Percentiles rank a stretch among this genome's conserved stretches.
phyloP scores from a whole-genome alignment of 2,888 invertebrate species.

The Spilosoma lubricipeda region DNA sequence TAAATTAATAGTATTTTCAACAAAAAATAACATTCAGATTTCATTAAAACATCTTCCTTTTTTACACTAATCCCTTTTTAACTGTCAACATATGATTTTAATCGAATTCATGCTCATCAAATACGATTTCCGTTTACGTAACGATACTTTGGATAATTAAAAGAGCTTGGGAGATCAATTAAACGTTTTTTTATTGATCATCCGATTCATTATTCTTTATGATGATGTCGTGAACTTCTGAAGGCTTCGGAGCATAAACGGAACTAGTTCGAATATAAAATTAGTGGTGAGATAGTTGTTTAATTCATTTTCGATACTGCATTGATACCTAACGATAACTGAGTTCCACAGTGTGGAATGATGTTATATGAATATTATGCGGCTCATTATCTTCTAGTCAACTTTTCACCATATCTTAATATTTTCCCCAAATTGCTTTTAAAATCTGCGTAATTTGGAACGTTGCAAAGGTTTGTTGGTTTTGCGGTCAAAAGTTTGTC shows the following conservation, averaged over 20 bases:
- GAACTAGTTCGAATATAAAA: conserved; percentile 50
- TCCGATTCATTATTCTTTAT: conserved; percentile 56
- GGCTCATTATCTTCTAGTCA: too few species aligned
- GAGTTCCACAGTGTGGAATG: background rate
- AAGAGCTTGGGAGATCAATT: conserved; percentile 64
- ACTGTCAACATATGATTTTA: conserved; percentile 43
- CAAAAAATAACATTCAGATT: background rate
- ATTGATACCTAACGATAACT: background rate
- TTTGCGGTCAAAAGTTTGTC: background rate
- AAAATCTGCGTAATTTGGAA: background rate
- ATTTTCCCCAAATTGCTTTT: background rate
- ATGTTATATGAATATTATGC: too few species aligned
- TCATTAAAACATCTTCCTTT: conserved; percentile 6
- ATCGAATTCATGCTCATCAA: conserved; percentile 38
- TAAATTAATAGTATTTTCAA: background rate
- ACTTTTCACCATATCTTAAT: too few species aligned
- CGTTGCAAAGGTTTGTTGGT: background rate
- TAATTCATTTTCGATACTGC: background rate
- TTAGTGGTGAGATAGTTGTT: background rate
- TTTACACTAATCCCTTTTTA: conserved; percentile 28
- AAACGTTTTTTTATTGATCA: conserved; percentile 58
- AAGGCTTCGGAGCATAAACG: conserved; percentile 58
- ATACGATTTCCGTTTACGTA: conserved; percentile 53
- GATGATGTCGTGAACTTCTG: conserved; percentile 58
- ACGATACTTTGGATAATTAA: conserved; percentile 58